A percentile compares a stretch with the other conserved stretches of the same genome.
Conservation (phyloP, 2,888 invertebrate species). For the Synergus itoensis region DNA sequence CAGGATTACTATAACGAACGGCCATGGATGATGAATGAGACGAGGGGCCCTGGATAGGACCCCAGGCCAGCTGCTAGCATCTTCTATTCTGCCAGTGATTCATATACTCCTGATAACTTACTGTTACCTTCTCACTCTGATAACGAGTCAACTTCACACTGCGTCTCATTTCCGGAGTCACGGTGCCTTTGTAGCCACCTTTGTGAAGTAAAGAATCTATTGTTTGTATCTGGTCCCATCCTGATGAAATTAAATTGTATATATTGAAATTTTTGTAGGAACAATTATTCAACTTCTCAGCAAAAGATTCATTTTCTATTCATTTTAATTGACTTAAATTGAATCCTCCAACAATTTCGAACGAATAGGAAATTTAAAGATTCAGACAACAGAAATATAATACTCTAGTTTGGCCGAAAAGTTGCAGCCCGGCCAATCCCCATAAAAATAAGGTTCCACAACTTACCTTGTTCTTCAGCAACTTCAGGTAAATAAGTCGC, state of each 20-base stretch:
- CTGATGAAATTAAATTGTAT: slow-evolving; percentile 78
- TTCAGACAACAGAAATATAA: no score
- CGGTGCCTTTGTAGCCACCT: slow-evolving; percentile 95
- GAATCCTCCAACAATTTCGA: no score
- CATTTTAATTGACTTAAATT: no score
- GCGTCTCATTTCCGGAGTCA: slow-evolving; percentile 92
- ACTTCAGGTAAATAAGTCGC: slow-evolving; percentile 99
- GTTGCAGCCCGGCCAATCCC: no score
- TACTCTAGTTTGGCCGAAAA: no score
- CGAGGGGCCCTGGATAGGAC: slow-evolving; percentile 73
- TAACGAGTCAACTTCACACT: slow-evolving; percentile 97
- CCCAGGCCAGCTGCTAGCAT: slow-evolving; percentile 87
- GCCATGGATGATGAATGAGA: slow-evolving; percentile 61
- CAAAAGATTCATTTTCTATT: no score
- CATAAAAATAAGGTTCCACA: not conserved
- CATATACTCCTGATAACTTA: slow-evolving; percentile 91
- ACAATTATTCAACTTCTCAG: no score
- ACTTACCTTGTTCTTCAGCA: slow-evolving; percentile 96
- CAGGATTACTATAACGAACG: slow-evolving; percentile 62
- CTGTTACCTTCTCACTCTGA: slow-evolving; percentile 96
- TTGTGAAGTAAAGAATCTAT: slow-evolving; percentile 98
- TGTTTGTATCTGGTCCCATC: slow-evolving; percentile 99
- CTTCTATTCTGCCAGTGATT: slow-evolving; percentile 83
- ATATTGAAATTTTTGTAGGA: not conserved
- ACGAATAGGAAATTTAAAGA: no score